Base-by-base conservation (phyloP, 2,888 invertebrate genomes). In the Prosopocoilus inquinatus region DNA sequence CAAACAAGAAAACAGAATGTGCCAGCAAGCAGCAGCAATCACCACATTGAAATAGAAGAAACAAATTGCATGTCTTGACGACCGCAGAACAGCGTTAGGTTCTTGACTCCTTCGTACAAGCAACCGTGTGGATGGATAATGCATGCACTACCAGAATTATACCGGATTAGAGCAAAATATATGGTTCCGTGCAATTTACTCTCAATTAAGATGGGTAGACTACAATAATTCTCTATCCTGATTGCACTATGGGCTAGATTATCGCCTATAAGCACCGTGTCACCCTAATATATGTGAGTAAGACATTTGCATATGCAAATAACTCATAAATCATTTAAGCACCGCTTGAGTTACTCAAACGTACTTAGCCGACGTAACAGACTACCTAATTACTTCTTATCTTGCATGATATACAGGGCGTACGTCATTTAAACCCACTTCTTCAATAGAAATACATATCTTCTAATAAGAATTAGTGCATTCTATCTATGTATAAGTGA, bases 291-390 rank as follows among this genome's bases (percentile, higher is more conserved):
- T 50, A 16, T 47, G 47, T 48, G 48, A 53, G 41, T 32, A 48
- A 34, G 28, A n/a, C 12, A 57, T 57, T 60, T 60, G 58, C 58
- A 60, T 60, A 61, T 59, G 57, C 59, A 59, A 59, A 56, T 59
- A 56, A 53, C 46, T 49, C 41, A 47, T 50, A 59, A 56, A 53
- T 56, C 50, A 48, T 59, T 41, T 41, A 41, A 9, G 41, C 41
- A 16, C 41, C 13, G 13, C 41, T 13, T 41, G 15, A 41, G 41
- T 41, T 41, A 16, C 13, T 15, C 16, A 16, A 15, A 41, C 9
- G 41, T 41, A 41, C 41, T 41, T 16, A 15, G 9, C 15, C 41
- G 15, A 41, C 15, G 15, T 15, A 13, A 9, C n/a, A 13, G 41
- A 41, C 41, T 28, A 16, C 16, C 41, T 41, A 41, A 41, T 41